Conservation (phyloP, 1,140 invertebrate genomes). For the Pseudomyrmex dendroicus region DNA sequence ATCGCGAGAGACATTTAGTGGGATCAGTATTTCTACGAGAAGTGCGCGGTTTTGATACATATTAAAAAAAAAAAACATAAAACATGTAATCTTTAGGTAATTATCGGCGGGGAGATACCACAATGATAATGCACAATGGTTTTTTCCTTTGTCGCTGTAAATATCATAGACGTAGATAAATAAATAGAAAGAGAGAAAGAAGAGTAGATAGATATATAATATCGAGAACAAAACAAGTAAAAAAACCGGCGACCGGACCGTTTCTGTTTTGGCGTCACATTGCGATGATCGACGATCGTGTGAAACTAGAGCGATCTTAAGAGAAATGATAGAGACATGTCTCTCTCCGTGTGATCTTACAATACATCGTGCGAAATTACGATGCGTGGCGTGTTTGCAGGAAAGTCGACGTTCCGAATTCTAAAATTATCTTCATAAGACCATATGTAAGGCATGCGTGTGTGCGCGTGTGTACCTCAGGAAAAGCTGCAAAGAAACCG, state of each 20-base stretch:
- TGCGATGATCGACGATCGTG: constrained; percentile 59
- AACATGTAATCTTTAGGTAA: constrained; percentile 17
- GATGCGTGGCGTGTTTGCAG: neutral
- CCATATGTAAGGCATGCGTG: neutral
- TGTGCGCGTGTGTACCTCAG: constrained; percentile 12
- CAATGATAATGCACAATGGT: constrained; percentile 52
- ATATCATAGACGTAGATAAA: constrained; percentile 68
- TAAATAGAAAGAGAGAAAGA: constrained; percentile 32
- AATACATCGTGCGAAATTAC: neutral
- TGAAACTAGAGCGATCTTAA: constrained; percentile 32
- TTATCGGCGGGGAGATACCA: constrained; percentile 36
- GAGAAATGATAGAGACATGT: constrained; percentile 41
- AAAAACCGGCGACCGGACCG: constrained; percentile 45
- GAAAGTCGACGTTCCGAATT: constrained; percentile 18
- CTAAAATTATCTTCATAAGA: constrained; percentile 17
- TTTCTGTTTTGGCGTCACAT: constrained; percentile 53
- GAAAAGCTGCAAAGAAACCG: constrained; percentile 4
- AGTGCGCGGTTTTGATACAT: constrained; percentile 66
- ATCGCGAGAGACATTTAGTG: constrained; percentile 50
- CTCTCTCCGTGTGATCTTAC: constrained; percentile 44
- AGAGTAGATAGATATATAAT: constrained; percentile 63
- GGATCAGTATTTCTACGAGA: constrained; percentile 73
- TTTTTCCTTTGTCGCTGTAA: constrained; percentile 77
- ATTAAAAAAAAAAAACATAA: constrained; percentile 34
- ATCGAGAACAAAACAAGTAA: constrained; percentile 50